Evolutionary conservation across 2,888 invertebrate species (phyloP).

Genomic region (Drosophila nr. perissopoda): DNA sequence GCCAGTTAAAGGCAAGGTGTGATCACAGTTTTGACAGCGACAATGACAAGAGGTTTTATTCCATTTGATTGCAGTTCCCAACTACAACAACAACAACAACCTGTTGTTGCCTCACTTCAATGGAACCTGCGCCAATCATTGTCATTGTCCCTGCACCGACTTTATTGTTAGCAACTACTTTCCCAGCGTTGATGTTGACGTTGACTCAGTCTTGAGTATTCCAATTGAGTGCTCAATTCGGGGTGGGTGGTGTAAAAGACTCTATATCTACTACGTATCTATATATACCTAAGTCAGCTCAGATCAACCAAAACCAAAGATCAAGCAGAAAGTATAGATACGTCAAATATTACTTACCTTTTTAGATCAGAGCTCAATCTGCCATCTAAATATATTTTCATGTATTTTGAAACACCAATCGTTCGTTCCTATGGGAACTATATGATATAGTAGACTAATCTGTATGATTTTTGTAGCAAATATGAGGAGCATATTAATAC

Average conservation of each 20-base stretch:
- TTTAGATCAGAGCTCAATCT: not conserved
- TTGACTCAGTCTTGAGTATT: not conserved
- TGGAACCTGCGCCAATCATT: conserved; percentile 11
- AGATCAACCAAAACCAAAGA: not conserved
- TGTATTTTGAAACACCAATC: not conserved
- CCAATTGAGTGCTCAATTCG: conserved; percentile 4
- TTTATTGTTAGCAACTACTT: not conserved
- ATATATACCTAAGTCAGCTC: not conserved
- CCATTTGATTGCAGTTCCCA: conserved; percentile 8
- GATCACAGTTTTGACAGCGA: conserved; percentile 19
- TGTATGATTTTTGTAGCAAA: rapidly evolving
- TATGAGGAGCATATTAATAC: not conserved
- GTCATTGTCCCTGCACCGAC: not conserved
- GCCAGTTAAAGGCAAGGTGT: conserved; percentile 54
- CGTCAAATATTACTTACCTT: not conserved
- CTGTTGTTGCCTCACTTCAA: conserved; percentile 8
- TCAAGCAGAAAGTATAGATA: not conserved
- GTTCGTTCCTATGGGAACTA: not conserved
- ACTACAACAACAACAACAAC: not conserved
- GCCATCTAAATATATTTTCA: not conserved
- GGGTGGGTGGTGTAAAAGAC: not conserved
- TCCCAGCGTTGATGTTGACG: not conserved
- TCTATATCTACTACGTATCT: not conserved
- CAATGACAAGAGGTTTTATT: conserved; percentile 12
- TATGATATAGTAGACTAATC: not conserved